Percentiles rank a stretch among this genome's conserved stretches.
Evolutionary conservation across 2,888 invertebrate species (phyloP).

Genomic region (Oscheius sp.): DNA sequence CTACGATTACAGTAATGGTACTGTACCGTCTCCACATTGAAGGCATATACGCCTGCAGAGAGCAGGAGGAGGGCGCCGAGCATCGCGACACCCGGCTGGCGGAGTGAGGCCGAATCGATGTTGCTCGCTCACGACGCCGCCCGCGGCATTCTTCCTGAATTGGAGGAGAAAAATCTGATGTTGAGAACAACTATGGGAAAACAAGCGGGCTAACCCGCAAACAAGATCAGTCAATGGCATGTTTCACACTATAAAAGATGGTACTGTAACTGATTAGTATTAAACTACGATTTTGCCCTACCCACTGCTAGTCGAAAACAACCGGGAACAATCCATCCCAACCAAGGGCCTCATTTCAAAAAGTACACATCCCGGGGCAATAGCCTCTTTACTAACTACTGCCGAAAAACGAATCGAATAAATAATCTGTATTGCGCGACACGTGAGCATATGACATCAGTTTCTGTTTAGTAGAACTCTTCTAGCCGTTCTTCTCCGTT

Average conservation of each 20-base stretch:
- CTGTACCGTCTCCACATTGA: constrained; percentile 33
- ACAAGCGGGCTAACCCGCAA: background rate
- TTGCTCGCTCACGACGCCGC: constrained; percentile 20
- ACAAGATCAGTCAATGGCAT: background rate
- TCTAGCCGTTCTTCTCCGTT: constrained; percentile 7
- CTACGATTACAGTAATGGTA: background rate
- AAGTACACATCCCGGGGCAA: constrained; percentile 6
- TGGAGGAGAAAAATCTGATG: constrained; percentile 16
- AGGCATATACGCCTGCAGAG: constrained; percentile 32
- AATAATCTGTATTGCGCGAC: constrained; percentile 32
- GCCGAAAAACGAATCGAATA: background rate
- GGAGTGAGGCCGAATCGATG: constrained; percentile 32
- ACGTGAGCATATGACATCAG: constrained; percentile 35
- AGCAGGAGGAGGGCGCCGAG: constrained; percentile 37
- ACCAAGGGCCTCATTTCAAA: constrained; percentile 1
- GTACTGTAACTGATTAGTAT: too few species aligned
- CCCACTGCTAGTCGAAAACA: too few species aligned
- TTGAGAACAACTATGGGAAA: background rate
- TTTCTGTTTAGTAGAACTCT: constrained; percentile 31
- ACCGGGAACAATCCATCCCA: too few species aligned
- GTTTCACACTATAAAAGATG: too few species aligned
- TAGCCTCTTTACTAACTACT: background rate
- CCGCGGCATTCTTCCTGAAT: constrained; percentile 35
- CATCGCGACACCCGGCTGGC: constrained; percentile 36
- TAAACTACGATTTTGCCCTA: too few species aligned